Conservation (phyloP, 2,797 vertebrate genomes). For the Lithobates sylvaticus region DNA sequence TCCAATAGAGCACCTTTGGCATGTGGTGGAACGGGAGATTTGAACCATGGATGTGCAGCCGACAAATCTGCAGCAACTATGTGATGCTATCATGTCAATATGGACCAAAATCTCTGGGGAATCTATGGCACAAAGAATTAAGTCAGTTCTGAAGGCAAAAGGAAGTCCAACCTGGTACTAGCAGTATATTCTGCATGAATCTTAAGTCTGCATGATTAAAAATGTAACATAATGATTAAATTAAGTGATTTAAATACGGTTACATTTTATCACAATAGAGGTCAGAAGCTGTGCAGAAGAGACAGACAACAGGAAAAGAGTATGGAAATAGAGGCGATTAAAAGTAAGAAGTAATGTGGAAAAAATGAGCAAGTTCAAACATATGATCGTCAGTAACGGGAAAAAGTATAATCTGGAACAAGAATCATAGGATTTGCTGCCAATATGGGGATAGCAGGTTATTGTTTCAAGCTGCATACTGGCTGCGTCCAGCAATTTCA, state of each 20-base stretch:
- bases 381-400: slow-evolving; percentile 45
- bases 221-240: too few species aligned
- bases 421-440: slow-evolving; percentile 29
- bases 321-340: slow-evolving; percentile 50
- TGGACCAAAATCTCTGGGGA: too few species aligned
- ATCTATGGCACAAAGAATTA: too few species aligned
- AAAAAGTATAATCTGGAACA: slow-evolving; percentile 50
- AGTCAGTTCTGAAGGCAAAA: too few species aligned
- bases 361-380: slow-evolving; percentile 31
- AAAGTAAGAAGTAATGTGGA: slow-evolving; percentile 41
- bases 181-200: too few species aligned
- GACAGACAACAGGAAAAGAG: slow-evolving; percentile 50
- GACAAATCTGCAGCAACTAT: too few species aligned
- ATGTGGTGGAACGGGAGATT: too few species aligned
- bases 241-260: neutral
- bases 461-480: slow-evolving; percentile 46
- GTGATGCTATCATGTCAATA: too few species aligned
- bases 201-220: too few species aligned
- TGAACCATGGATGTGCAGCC: too few species aligned
- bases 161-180: too few species aligned
- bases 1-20: too few species aligned
- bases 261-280: slow-evolving; percentile 35
- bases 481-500: neutral
- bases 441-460: slow-evolving; percentile 35
- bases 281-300: slow-evolving; percentile 18